Base-by-base conservation (phyloP, 2,113 vertebrate genomes). In the Vulpes ferrilata region DNA sequence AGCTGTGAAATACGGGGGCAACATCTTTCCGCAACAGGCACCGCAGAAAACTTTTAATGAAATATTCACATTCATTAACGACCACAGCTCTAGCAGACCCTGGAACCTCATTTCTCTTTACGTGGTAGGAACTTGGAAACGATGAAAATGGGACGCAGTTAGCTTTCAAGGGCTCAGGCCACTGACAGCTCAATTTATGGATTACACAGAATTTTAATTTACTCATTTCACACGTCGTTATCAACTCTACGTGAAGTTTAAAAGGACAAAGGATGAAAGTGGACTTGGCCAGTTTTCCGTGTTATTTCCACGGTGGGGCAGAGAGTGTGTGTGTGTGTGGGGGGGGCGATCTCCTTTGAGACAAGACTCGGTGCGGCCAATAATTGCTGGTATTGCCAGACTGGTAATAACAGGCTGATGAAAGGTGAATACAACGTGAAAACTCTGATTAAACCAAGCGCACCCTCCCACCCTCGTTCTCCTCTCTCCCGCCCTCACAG, bases 231-330 rank as follows among this genome's bases (percentile, higher is more conserved):
- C 93, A 95, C 64, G 60, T 96, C 83, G 25, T 89, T 53, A 69
- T 93, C 92, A 93, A 96, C 92, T 94, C 92, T 25, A 62, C 38
- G 7, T 19, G 86, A 97, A 96, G 94, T 97, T 97, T 62, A 51
- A 88, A 80, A 95, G 92, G 93, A 97, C 95, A 97, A 97, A 98
- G 93, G 60, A 86, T 17, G 86, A 38, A 62, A 88, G 93, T 74
- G 48, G 86, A 30, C 23, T 3, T 1, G 95, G 92, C 35, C 79
- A 4, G 89, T 55, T 74, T 64, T 67, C 57, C 59, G 32, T 2
- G 93, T 59, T 48, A 17, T 85, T 81, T 96, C 88, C 97, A 73
- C 0, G 95, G 62, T 20, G 71, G 85, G 55, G 17, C 1, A 19
- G 67, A 51, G n/a, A n/a, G 65, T 1, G 6, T 1, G 43, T 43